Base-by-base conservation (phyloP, 2,888 invertebrate species). In the Idaea biselata region DNA sequence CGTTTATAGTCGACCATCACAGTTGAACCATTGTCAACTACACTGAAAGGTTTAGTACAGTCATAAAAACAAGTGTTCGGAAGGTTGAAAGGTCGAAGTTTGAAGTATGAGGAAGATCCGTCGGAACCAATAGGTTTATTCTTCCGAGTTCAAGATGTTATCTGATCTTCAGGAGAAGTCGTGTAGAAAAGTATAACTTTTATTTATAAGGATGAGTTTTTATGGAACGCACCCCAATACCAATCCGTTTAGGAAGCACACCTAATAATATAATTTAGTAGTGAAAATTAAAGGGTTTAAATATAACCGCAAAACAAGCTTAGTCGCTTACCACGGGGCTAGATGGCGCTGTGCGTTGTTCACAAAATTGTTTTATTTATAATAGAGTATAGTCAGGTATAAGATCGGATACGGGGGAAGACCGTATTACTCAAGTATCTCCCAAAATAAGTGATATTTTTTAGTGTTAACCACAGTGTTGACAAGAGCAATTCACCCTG, bases 31-130 rank as follows among this genome's bases (percentile, higher is more conserved):
- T 85, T 83, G 81, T 82, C 79, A 75, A 80, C 77, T 75, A 75
- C 72, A 79, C 79, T 80, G 79, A 80, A 84, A 83, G 83, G 83
- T 88, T 88, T 86, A 87, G 78, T 75, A 75, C 78, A 71, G 68
- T 80, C 83, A 78, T 88, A 87, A 87, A 84, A 84, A 78, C 79
- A 79, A 82, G 76, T 76, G 75, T 78, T 78, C 74, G 11, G 44
- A 44, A 68, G 74, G 80, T 81, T 73, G 70, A 73, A 73, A 75
- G 81, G 80, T 79, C 81, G 79, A 78, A 83, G 79, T 78, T 76
- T 73, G 63, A 67, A 70, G 67, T 66, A 73, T 60, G 62, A 61
- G 25, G 61, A 70, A 73, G 70, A 63, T 60, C 66, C 61, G 67
- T 65, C 58, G 66, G 67, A 61, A 66, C 63, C 69, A 68, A 68